These are phyloP conservation scores for Archaeoteleia sp. DNA, from an alignment of 2,888 invertebrate species.

Conservation along the genomic window DNA sequence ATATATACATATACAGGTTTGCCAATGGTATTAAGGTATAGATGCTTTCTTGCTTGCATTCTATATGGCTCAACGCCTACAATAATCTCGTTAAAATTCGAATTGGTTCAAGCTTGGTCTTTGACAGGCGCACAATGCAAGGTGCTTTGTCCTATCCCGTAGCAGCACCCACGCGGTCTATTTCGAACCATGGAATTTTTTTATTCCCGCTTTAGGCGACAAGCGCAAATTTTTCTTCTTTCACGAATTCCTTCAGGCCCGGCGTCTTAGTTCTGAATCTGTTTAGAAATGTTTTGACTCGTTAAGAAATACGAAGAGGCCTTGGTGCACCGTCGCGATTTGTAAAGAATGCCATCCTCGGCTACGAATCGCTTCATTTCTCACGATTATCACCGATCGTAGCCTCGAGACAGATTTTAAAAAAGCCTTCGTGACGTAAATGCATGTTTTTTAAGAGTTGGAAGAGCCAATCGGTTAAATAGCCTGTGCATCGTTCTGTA, in stretches of 20 bases:
- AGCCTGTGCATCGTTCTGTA: not conserved
- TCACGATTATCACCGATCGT: constrained; percentile 20
- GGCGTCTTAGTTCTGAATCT: too few species aligned
- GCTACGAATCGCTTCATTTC: constrained; percentile 6
- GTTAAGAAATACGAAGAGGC: constrained; percentile 20
- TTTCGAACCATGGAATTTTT: constrained; percentile 7
- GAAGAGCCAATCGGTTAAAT: constrained; percentile 1
- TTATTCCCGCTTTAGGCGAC: constrained; percentile 4
- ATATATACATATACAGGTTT: too few species aligned
- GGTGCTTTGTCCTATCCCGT: constrained; percentile 65
- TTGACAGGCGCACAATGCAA: constrained; percentile 70
- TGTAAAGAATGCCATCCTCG: too few species aligned
- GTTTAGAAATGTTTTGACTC: constrained; percentile 25
- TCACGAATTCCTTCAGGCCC: constrained; percentile 3
- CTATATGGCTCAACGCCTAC: constrained; percentile 70
- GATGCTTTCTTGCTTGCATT: too few species aligned
- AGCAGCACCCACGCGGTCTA: not conserved
- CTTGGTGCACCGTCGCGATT: not conserved
- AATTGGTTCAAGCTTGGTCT: constrained; percentile 60
- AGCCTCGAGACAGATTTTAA: constrained; percentile 7
- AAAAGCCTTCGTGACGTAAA: constrained; percentile 7
- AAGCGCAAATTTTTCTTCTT: constrained; percentile 7
- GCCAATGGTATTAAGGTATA: too few species aligned
- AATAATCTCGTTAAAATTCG: constrained; percentile 72
- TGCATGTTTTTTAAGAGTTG: constrained; percentile 4